A percentile compares a stretch with the other conserved stretches of the same genome.
Conservation (phyloP, 2,888 invertebrate species). For the Molorchus minor region DNA sequence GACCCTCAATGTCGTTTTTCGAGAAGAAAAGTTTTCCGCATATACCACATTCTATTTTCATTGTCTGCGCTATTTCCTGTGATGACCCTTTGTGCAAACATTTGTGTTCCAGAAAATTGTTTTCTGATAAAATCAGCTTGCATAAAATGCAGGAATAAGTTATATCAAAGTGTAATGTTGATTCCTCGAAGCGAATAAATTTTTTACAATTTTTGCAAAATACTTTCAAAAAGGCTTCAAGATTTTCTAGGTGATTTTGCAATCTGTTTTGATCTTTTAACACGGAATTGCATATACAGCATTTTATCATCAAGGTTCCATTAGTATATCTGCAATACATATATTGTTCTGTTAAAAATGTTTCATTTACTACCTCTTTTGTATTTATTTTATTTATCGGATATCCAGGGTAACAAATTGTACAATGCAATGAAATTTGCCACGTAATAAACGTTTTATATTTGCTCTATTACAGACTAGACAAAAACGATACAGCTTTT, state of each 20-base stretch:
- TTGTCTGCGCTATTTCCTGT: slow-evolving; percentile 25
- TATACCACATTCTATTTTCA: slow-evolving; percentile 29
- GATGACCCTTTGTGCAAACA: slow-evolving; percentile 31
- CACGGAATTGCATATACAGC: slow-evolving; percentile 30
- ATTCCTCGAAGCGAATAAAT: slow-evolving; percentile 33
- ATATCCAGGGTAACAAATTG: no score
- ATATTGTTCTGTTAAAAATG: no score
- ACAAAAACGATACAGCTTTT: no score
- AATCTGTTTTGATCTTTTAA: slow-evolving; percentile 25
- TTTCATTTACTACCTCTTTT: no score
- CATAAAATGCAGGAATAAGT: slow-evolving; percentile 36
- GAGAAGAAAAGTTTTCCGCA: slow-evolving; percentile 35
- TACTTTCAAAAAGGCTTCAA: slow-evolving; percentile 36
- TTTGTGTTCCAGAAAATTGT: slow-evolving; percentile 27
- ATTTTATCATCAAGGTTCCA: slow-evolving; percentile 34
- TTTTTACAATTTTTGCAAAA: slow-evolving; percentile 35
- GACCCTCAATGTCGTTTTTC: slow-evolving; percentile 26
- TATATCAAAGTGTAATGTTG: slow-evolving; percentile 29
- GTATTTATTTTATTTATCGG: no score
- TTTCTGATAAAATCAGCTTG: slow-evolving; percentile 30
- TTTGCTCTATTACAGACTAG: no score
- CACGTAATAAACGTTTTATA: no score
- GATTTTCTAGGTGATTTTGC: slow-evolving; percentile 32
- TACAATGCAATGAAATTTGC: no score
- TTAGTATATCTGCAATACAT: slow-evolving; percentile 12